Conservation (phyloP, 2,113 vertebrate species). For the Brachypteracias leptosomus region DNA sequence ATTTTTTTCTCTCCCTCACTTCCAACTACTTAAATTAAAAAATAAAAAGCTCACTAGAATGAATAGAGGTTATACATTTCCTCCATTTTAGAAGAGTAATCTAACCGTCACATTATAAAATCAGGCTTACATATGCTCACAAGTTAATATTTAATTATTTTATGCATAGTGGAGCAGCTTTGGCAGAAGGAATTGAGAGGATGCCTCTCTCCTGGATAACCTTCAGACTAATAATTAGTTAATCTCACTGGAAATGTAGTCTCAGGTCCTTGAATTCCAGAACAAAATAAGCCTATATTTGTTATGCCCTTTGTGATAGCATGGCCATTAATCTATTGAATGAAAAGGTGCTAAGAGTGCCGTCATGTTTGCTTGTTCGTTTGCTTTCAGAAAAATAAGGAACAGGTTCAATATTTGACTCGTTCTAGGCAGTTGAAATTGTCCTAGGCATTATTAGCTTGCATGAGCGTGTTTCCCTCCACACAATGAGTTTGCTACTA, state of each 20-base stretch:
- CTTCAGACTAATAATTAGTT: not conserved
- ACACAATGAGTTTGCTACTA: not conserved
- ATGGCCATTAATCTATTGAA: not conserved
- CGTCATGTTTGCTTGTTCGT: not conserved
- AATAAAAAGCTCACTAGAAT: not conserved
- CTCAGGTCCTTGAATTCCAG: not conserved
- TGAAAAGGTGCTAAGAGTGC: not conserved
- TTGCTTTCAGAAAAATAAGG: not conserved
- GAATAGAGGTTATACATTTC: not conserved
- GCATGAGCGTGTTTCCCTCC: not conserved
- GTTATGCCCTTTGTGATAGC: not conserved
- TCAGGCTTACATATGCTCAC: not conserved
- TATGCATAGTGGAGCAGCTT: not conserved
- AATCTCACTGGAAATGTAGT: not conserved
- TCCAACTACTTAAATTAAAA: not conserved
- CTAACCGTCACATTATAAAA: not conserved
- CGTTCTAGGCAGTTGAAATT: not conserved
- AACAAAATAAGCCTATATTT: not conserved
- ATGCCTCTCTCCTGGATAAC: not conserved
- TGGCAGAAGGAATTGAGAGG: not conserved
- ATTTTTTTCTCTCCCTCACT: accelerated
- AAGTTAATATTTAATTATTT: not conserved
- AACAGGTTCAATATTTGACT: not conserved
- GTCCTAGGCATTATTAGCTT: not conserved
- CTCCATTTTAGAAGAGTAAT: not conserved